phyloP scores from a whole-genome alignment of 1,140 invertebrate genomes.

The Drosophila nigromelanica region DNA sequence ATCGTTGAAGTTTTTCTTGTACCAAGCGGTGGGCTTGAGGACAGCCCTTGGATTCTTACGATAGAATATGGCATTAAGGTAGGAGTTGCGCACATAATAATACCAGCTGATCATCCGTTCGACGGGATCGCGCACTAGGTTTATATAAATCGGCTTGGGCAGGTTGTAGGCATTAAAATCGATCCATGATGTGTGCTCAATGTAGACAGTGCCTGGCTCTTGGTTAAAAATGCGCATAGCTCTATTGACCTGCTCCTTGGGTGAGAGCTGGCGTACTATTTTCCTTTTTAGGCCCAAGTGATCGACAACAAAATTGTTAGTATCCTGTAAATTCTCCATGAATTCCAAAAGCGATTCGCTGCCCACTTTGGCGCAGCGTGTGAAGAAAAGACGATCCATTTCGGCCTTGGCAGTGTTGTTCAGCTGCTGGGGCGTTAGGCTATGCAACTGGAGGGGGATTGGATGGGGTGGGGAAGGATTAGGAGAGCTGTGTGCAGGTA shows the following conservation, averaged over 20 bases:
- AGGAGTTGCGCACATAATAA: conserved; percentile 92
- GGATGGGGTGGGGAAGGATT: conserved; percentile 26
- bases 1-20: conserved; percentile 95
- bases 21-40: conserved; percentile 92
- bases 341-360: conserved; percentile 95
- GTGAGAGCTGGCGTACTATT: conserved; percentile 44
- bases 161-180: conserved; percentile 86
- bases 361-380: conserved; percentile 95
- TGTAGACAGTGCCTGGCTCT: conserved; percentile 86
- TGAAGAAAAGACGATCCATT: conserved; percentile 89
- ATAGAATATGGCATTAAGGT: conserved; percentile 94
- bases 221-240: conserved; percentile 85
- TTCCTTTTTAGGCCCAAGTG: conserved; percentile 37
- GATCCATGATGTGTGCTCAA: conserved; percentile 92
- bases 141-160: conserved; percentile 93
- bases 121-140: conserved; percentile 94
- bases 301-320: conserved; percentile 62
- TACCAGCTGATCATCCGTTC: conserved; percentile 96
- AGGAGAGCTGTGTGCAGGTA: conserved; percentile 16
- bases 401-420: conserved; percentile 85
- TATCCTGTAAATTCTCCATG: conserved; percentile 86
- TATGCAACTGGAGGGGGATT: conserved; percentile 40
- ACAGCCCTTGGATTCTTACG: conserved; percentile 92
- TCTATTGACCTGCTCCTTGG: conserved; percentile 85
- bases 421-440: conserved; percentile 45